Conservation (phyloP, 2,113 vertebrate species). For the Cairina moschata region DNA sequence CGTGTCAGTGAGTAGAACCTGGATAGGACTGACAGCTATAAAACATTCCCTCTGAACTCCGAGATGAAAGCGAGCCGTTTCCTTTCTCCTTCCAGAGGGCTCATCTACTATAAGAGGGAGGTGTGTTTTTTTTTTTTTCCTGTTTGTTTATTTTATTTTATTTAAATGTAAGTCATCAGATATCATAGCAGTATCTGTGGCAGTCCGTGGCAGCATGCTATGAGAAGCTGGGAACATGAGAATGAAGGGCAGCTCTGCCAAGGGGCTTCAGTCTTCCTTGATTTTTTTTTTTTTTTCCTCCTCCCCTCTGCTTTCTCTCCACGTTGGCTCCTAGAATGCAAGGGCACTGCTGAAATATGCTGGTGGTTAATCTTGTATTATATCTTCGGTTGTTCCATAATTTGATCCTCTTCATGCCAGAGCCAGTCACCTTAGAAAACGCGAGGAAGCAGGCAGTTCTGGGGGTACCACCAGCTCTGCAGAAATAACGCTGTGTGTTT, state of each 20-base stretch:
- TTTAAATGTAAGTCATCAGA: background rate
- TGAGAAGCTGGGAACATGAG: background rate
- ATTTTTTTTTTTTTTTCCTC: background rate
- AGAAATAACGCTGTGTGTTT: background rate
- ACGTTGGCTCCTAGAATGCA: background rate
- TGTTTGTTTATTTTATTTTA: background rate
- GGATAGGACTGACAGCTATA: constrained; percentile 6
- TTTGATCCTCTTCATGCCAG: background rate
- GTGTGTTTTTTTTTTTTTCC: background rate
- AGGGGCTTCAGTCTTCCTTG: background rate
- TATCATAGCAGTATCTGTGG: background rate
- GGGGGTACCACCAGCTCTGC: background rate
- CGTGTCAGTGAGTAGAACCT: background rate
- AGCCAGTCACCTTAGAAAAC: background rate
- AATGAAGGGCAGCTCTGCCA: background rate
- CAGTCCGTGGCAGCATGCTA: background rate
- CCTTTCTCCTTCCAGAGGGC: background rate
- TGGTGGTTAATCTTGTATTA: background rate
- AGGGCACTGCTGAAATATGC: background rate
- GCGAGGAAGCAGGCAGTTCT: background rate
- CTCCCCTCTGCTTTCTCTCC: background rate
- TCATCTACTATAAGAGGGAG: background rate
- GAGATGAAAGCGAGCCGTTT: constrained; percentile 53
- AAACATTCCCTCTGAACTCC: constrained; percentile 62
- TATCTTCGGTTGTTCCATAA: background rate